These are phyloP conservation scores for Tinea pellionella DNA, from an alignment of 2,888 invertebrate genomes.

Conservation along the genomic window DNA sequence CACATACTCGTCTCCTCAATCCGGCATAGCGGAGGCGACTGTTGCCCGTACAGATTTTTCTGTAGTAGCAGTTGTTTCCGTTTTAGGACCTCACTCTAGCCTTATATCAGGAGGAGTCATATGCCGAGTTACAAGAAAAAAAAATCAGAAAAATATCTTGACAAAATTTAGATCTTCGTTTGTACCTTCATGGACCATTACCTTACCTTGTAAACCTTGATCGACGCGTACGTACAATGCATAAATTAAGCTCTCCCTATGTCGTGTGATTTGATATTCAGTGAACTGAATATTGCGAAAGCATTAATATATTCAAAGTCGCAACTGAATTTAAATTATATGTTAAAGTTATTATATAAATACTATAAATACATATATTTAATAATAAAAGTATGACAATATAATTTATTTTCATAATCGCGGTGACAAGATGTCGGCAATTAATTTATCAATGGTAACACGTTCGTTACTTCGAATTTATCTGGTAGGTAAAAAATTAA, in stretches of 20 bases:
- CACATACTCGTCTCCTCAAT: too few species aligned
- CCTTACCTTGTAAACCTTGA: constrained; percentile 11
- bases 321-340: background rate
- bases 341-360: background rate
- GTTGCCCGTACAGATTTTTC: too few species aligned
- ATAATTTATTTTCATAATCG: background rate
- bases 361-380: background rate
- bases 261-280: background rate
- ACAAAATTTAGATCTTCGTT: background rate
- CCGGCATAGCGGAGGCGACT: too few species aligned
- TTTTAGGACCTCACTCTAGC: too few species aligned
- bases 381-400: background rate
- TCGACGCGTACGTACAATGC: constrained; percentile 8
- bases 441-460: background rate
- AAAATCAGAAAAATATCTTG: background rate
- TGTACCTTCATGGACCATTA: constrained; percentile 12
- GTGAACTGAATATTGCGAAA: constrained; percentile 9
- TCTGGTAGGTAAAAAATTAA: background rate
- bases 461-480: background rate
- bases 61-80: too few species aligned
- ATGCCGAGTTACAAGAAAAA: background rate
- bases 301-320: background rate
- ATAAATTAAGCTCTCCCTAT: constrained; percentile 9
- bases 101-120: too few species aligned
- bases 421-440: background rate